phyloP scores from a whole-genome alignment of 2,113 vertebrate genomes.

The Pimephales promelas region DNA sequence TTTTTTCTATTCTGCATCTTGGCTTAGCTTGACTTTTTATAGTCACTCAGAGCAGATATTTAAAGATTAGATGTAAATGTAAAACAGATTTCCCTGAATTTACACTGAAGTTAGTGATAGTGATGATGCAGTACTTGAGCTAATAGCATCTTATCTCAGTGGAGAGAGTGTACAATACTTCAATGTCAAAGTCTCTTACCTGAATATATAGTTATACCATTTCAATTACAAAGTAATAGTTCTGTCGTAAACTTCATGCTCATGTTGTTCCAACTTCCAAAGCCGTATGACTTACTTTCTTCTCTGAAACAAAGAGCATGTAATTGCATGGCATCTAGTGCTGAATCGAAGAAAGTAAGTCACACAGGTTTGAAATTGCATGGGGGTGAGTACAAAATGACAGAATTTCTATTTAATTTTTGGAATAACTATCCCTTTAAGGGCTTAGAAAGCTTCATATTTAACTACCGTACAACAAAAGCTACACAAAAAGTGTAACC shows the following conservation, averaged over 20 bases:
- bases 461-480: constrained; percentile 63
- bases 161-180: constrained; percentile 53
- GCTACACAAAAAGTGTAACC: constrained; percentile 63
- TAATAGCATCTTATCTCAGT: constrained; percentile 46
- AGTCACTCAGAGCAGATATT: neutral
- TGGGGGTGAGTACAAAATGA: neutral
- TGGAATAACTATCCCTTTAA: neutral
- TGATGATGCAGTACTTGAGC: neutral
- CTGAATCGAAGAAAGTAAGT: constrained; percentile 15
- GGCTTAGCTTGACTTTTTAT: neutral
- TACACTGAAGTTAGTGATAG: neutral
- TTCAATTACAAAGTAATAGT: constrained; percentile 40
- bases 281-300: neutral
- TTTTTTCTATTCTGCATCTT: neutral
- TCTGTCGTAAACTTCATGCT: neutral
- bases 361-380: neutral
- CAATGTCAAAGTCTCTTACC: constrained; percentile 61
- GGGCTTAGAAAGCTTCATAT: neutral
- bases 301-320: constrained; percentile 42
- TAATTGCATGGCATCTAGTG: neutral
- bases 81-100: neutral
- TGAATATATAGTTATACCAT: constrained; percentile 60
- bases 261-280: constrained; percentile 61
- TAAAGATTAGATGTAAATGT: constrained; percentile 7
- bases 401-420: neutral